These are phyloP conservation scores for Zygogramma bicolorata DNA, from an alignment of 2,888 invertebrate genomes.

Conservation along the genomic window DNA sequence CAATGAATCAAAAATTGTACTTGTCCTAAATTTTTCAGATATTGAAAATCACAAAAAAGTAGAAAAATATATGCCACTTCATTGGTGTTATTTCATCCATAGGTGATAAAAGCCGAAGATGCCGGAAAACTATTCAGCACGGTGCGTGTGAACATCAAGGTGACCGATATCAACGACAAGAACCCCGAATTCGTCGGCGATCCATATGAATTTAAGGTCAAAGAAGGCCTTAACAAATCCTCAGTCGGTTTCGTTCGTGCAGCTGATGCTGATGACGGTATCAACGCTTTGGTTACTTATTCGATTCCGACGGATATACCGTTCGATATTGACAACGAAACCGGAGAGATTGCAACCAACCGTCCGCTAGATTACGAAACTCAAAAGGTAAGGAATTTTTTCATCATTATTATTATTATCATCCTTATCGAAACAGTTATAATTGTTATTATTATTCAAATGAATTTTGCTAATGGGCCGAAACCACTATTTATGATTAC, in stretches of 20 bases:
- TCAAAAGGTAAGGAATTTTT: constrained; percentile 72
- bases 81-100: constrained; percentile 45
- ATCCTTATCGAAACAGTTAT: too few species aligned
- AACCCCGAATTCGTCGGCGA: constrained; percentile 89
- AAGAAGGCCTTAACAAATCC: constrained; percentile 71
- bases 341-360: constrained; percentile 83
- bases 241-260: constrained; percentile 79
- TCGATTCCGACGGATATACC: constrained; percentile 83
- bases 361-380: constrained; percentile 85
- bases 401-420: too few species aligned
- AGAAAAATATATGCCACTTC: not conserved
- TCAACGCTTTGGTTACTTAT: constrained; percentile 86
- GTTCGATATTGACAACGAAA: constrained; percentile 82
- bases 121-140: constrained; percentile 85
- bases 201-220: constrained; percentile 85
- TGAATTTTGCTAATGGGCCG: too few species aligned
- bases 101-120: constrained; percentile 89
- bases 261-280: constrained; percentile 86
- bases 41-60: too few species aligned
- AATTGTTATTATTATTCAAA: too few species aligned
- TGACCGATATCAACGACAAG: constrained; percentile 93
- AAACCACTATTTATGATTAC: too few species aligned
- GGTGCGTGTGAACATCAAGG: constrained; percentile 87
- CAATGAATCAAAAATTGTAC: too few species aligned
- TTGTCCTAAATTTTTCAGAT: too few species aligned